Evolutionary conservation across 2,797 vertebrate species (phyloP), one percentile per base, ranked within the genome.

Genomic region (Malacoctenus gilli): DNA sequence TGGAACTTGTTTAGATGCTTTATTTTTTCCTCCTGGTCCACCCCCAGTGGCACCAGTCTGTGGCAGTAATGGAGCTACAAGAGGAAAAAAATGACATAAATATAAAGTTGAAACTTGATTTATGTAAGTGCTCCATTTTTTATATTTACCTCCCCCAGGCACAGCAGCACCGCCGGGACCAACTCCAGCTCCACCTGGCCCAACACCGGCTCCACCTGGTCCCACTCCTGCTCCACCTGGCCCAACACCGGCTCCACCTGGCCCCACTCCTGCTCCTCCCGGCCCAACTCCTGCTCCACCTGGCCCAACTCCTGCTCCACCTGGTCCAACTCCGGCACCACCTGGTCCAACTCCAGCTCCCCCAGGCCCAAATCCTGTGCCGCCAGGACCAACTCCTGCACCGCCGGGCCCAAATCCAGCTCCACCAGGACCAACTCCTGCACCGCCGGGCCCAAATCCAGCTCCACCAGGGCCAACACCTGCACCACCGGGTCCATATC

Each of bases 1-100:
- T 83, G 89, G 89, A 46, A 90, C 55, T 75, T 87, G 86, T 72
- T 89, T 88, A 15, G 82, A 85, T 57, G 87, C 81, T 84, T 89
- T 90, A 5, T 4, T 86, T 43, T 87, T 89, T 18, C 74, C 80
- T 43, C 79, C 82, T 35, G 77, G 47, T 65, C 84, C 84, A 32
- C 55, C 69, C 0, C 68, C 82, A 23, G 77, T 50, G 1, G 77
- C 54, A 42, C 82, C 80, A 59, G 82, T 87, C 65, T 89, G 88
- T 38, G 87, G 85, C 52, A 89, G 63, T 2, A 77, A 5, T 54
- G 72, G 68, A 53, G 21, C 75, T 84, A 25, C n/a, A 68, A 68
- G 59, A 32, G 23, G 12, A 1, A 43, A 60, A 22, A 13, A 40
- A 7, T 21, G 18, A 21, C 19, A 28, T 28, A 6, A 1, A 9